These are phyloP conservation scores for Drosophila obscura DNA, from an alignment of 1,140 invertebrate genomes.

Conservation along the genomic window DNA sequence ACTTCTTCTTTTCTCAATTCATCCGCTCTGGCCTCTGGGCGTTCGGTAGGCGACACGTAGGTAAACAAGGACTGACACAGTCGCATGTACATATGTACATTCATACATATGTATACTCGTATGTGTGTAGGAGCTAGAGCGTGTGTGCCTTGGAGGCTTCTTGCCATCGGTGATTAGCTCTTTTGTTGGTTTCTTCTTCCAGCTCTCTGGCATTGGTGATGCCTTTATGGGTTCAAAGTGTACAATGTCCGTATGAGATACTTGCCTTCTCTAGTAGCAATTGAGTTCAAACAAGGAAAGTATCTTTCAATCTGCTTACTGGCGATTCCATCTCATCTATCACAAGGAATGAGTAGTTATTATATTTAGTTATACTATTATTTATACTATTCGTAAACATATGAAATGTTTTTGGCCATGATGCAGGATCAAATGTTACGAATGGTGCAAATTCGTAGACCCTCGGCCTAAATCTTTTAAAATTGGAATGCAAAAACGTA, in stretches of 20 bases:
- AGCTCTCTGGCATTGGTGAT: slow-evolving; percentile 34
- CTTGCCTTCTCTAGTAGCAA: slow-evolving; percentile 52
- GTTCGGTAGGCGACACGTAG: slow-evolving; percentile 54
- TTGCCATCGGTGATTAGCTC: slow-evolving; percentile 43
- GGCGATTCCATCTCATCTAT: slow-evolving; percentile 40
- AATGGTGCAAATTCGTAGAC: too few relatives aligned
- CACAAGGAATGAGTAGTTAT: slow-evolving; percentile 3
- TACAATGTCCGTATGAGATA: slow-evolving; percentile 42
- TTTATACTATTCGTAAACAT: slow-evolving; percentile 9
- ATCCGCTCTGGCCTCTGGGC: slow-evolving; percentile 35
- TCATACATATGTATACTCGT: background rate
- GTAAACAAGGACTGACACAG: slow-evolving; percentile 41
- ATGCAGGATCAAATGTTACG: too few relatives aligned
- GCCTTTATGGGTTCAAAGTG: slow-evolving; percentile 26
- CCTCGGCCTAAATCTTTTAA: too few relatives aligned
- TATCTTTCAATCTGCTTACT: slow-evolving; percentile 35
- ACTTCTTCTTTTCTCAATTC: slow-evolving; percentile 38
- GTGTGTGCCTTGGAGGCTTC: slow-evolving; percentile 33
- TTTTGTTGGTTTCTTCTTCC: slow-evolving; percentile 35
- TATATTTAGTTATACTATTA: background rate
- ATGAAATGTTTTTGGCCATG: too few relatives aligned
- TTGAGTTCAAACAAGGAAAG: slow-evolving; percentile 18
- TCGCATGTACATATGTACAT: slow-evolving; percentile 3
- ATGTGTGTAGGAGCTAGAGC: background rate
- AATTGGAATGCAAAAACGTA: too few relatives aligned